A percentile compares a stretch with the other conserved stretches of the same genome.
Conservation (phyloP, 2,888 invertebrate genomes). For the Pseudanteris insignis region DNA sequence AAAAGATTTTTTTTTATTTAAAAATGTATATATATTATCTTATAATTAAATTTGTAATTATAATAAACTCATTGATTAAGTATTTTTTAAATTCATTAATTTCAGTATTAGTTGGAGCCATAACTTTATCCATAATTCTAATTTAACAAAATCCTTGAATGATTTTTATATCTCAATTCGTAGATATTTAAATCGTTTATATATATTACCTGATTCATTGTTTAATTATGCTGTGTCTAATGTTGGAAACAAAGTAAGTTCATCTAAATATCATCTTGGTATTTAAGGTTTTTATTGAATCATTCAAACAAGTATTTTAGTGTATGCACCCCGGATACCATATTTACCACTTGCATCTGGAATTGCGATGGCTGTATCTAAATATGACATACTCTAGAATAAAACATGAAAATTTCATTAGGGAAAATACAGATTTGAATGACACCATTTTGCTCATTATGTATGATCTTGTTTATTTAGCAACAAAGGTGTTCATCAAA, state of each 20-base stretch:
- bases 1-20: no score
- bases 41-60: no score
- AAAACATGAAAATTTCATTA: conserved; percentile 44
- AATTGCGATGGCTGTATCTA: conserved; percentile 67
- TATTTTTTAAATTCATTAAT: no score
- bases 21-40: no score
- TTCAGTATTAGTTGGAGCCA: conserved; percentile 54
- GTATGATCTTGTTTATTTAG: conserved; percentile 61
- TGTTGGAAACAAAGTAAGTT: conserved; percentile 64
- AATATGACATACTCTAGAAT: conserved; percentile 54
- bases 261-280: conserved; percentile 4
- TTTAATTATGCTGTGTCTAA: conserved; percentile 63
- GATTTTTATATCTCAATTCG: conserved; percentile 52
- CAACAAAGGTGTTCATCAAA: conserved; percentile 61
- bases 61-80: no score
- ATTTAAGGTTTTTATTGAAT: no score
- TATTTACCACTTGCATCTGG: conserved; percentile 67
- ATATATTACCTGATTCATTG: conserved; percentile 61
- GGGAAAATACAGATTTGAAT: conserved; percentile 53
- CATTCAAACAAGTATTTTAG: no score
- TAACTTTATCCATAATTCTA: conserved; percentile 45
- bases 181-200: conserved; percentile 54
- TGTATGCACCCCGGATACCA: conserved; percentile 67
- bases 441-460: conserved; percentile 52
- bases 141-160: conserved; percentile 54